Evolutionary conservation across 2,113 vertebrate species (phyloP), one percentile per base, ranked within the genome.

Genomic region (Misgurnus mizolepis): DNA sequence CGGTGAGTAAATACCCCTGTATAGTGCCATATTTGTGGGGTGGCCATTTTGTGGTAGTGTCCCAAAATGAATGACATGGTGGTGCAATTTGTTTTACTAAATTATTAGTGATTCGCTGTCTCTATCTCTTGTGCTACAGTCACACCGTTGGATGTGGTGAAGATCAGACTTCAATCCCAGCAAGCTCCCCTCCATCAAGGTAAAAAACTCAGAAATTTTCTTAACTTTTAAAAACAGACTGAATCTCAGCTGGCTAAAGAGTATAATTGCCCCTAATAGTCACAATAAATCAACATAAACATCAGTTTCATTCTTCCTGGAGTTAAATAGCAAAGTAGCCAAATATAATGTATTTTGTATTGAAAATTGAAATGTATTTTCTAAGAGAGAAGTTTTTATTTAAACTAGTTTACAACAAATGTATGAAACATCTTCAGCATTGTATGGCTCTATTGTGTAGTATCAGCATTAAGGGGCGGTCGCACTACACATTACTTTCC

Each of bases 91-190:
- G 27, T 34, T 34, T 34, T 34, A 34, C 27, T 34, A 34, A 34
- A 34, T 34, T 34, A 34, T 34, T 34, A 34, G 45, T 0, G 1
- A 82, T 17, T 85, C 1, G 10, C 8, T 8, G 43, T 14, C 5
- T 80, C 39, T 12, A 6, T n/a, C 58, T 75, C 49, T 70, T 47
- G 45, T 47, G 7, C 5, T 76, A 0, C 84, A 99, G 97, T 98
- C 88, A 98, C 96, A 0, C 97, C 97, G 0, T 89, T 99, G 90
- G 96, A 98, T 0, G 97, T 99, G 84, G 96, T 99, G 84, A 99
- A 98, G 92, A 97, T 98, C 81, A 92, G 97, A 65, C 90, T 98
- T 89, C 97, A 99, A 92, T 92, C 96, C 11, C 97, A 98, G 87
- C 94, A 94, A 69, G 93, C 94, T 0, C 94, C 95, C 0, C 90